These are phyloP conservation scores for Callosobruchus maculatus DNA, from an alignment of 2,888 invertebrate genomes.

Conservation along the genomic window DNA sequence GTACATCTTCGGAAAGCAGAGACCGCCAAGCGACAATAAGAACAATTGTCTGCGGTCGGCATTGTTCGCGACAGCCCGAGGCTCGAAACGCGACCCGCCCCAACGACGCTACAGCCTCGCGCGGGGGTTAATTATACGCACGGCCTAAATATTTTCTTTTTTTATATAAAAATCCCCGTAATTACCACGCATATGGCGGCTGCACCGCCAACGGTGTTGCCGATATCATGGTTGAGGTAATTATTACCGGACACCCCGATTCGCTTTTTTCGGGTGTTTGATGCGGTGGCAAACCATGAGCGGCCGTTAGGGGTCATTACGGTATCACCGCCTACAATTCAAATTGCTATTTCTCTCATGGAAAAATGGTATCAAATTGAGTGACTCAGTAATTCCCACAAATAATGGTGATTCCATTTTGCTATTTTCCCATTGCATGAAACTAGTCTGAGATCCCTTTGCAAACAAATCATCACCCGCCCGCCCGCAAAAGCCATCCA, in stretches of 20 bases:
- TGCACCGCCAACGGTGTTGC: slow-evolving; percentile 41
- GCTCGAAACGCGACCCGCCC: slow-evolving; percentile 11
- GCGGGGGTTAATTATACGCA: slow-evolving; percentile 37
- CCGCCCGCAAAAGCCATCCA: no score
- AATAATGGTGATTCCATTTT: no score
- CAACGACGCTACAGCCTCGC: neutral
- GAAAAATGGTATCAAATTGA: no score
- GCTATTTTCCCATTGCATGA: no score
- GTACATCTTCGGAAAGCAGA: slow-evolving; percentile 28
- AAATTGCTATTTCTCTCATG: neutral
- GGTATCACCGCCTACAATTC: neutral
- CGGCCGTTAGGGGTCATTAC: neutral
- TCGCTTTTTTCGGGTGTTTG: neutral
- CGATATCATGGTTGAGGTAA: neutral
- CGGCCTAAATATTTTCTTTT: slow-evolving; percentile 32
- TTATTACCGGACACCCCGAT: neutral
- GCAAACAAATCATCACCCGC: no score
- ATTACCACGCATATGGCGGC: slow-evolving; percentile 42
- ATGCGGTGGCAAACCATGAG: neutral
- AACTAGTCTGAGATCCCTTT: no score
- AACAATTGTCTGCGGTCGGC: slow-evolving; percentile 39
- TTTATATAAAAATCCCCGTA: slow-evolving; percentile 36
- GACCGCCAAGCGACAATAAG: slow-evolving; percentile 40
- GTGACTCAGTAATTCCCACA: no score
- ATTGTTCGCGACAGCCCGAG: slow-evolving; percentile 39